Percentiles rank a stretch among this genome's conserved stretches.
Evolutionary conservation across 37 sponge, comb jelly and placozoan species (phyloP).

Genomic region (Spongilla lacustris): DNA sequence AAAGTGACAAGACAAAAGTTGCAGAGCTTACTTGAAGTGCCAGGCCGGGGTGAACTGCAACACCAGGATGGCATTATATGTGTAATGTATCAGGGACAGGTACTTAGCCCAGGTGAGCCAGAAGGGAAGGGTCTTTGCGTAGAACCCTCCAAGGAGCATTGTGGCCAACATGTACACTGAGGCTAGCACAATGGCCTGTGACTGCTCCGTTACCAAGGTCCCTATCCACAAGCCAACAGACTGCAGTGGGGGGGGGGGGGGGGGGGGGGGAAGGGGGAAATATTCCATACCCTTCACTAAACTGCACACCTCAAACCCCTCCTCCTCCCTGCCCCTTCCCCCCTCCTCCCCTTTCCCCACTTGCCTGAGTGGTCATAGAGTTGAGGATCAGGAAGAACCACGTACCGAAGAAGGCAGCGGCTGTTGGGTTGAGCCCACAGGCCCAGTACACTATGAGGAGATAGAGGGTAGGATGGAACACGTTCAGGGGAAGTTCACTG

Average conservation of each 20-base stretch:
- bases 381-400: constrained; percentile 33
- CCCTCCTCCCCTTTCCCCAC: not conserved
- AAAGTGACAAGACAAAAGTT: too few species aligned
- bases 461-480: constrained; percentile 49
- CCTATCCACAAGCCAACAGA: constrained; percentile 63
- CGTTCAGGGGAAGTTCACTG: constrained; percentile 74
- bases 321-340: not conserved
- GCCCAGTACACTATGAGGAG: constrained; percentile 39
- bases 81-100: constrained; percentile 63
- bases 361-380: constrained; percentile 36
- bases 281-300: too few species aligned
- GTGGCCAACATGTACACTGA: constrained; percentile 49
- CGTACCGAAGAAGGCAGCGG: constrained; percentile 40
- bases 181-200: constrained; percentile 19
- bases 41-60: constrained; percentile 40
- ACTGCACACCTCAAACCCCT: constrained; percentile 1
- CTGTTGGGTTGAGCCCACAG: constrained; percentile 41
- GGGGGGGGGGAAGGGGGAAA: too few species aligned
- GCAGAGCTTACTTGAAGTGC: constrained; percentile 42
- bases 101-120: constrained; percentile 70
- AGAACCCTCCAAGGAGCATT: constrained; percentile 84
- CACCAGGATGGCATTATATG: constrained; percentile 47
- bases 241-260: constrained; percentile 17
- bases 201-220: constrained; percentile 37
- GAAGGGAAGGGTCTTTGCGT: constrained; percentile 46